Evolutionary conservation across 2,888 invertebrate genomes (phyloP).

Genomic region (Furcula furcula): DNA sequence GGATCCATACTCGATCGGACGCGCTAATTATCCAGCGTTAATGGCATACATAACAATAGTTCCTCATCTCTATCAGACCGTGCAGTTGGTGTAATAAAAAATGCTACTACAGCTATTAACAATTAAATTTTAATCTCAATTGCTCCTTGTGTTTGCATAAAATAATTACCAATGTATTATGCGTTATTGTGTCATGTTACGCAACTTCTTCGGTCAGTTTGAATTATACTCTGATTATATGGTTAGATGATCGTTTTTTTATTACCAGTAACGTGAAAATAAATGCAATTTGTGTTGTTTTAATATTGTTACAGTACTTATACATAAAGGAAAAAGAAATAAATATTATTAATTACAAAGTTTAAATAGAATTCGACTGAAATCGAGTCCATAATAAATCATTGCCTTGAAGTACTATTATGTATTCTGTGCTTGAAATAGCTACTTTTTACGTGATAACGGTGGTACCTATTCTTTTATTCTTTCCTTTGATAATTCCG

Average conservation of each 20-base stretch:
- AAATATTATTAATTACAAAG: too few relatives aligned
- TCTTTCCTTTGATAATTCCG: too few relatives aligned
- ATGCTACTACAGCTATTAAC: constrained; percentile 21
- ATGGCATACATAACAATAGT: constrained; percentile 22
- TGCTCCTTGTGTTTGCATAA: constrained; percentile 13
- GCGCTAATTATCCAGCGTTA: constrained; percentile 29
- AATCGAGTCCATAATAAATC: too few relatives aligned
- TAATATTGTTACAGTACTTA: too few relatives aligned
- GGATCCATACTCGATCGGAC: constrained; percentile 5
- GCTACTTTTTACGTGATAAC: too few relatives aligned
- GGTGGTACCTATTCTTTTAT: too few relatives aligned
- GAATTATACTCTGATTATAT: constrained; percentile 3
- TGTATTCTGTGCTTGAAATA: too few relatives aligned
- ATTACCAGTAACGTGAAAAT: too few relatives aligned
- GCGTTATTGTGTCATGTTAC: constrained; percentile 14
- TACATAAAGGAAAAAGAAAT: too few relatives aligned
- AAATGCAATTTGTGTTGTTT: too few relatives aligned
- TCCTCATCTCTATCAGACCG: constrained; percentile 20
- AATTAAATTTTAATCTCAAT: constrained; percentile 28
- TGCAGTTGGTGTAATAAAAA: constrained; percentile 6
- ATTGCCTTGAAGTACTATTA: too few relatives aligned
- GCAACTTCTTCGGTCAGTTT: constrained; percentile 11
- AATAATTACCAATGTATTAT: constrained; percentile 21
- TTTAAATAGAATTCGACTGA: too few relatives aligned
- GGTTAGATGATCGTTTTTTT: constrained; percentile 1